Evolutionary conservation across 2,888 invertebrate genomes (phyloP), one percentile per base, ranked within the genome.

Genomic region (Stenolophus ochropezus): DNA sequence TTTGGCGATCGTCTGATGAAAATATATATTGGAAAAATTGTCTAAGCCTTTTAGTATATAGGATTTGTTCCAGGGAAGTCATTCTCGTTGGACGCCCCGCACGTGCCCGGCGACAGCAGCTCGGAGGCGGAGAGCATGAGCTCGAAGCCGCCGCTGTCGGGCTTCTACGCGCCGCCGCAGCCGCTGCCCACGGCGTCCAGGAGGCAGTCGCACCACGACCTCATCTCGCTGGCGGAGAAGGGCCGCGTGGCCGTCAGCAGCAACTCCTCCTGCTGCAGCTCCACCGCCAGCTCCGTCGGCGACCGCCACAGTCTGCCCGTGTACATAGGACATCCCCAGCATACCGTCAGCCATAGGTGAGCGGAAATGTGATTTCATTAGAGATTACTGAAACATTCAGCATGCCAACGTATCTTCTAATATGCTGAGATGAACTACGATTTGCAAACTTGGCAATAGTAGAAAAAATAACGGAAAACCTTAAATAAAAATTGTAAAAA

Each of bases 71-170:
- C 33, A 79, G 79, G 79, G 27, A 79, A 79, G n/a, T 69, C 69
- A 0, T 79, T 71, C 20, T 79, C 79, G 4, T 23, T 79, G 51
- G 79, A 79, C 51, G 79, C 65, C 21, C 56, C 75, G 14, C 56
- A 56, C 53, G 65, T 69, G 6, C 49, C 47, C 20, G 73, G 73
- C 16, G 73, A 73, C 49, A 73, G 73, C 49, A 94, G 94, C 84
- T 94, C 94, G 42, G 95, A 96, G 87, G 94, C 94, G 71, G 95
- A 96, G 86, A 93, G 83, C 53, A 82, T 80, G 93, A 86, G 94
- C 94, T 87, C 93, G 93, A 53, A 90, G 93, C 83, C 91, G 93
- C 82, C 90, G 92, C 73, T 91, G 93, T 83, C 87, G 87, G 56
- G 83, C 82, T 81, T 83, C 42, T 83, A 84, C 78, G 82, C 85